These are phyloP conservation scores for Eristalinus sepulchralis DNA, from an alignment of 2,888 invertebrate genomes.

Conservation along the genomic window DNA sequence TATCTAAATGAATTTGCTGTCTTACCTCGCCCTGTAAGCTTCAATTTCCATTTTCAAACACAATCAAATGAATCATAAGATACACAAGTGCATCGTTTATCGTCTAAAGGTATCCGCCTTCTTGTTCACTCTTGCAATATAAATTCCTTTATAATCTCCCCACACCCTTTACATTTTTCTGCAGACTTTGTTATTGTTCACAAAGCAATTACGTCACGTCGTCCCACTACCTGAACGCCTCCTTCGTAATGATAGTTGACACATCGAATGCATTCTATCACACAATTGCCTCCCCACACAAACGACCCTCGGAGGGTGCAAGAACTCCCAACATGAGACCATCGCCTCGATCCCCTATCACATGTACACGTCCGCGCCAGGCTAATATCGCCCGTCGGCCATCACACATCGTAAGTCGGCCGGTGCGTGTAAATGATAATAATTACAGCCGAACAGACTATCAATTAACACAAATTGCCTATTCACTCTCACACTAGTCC, in stretches of 20 bases:
- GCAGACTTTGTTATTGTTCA: not conserved
- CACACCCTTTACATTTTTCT: too few relatives aligned
- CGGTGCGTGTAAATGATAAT: constrained; percentile 64
- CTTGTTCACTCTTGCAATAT: too few relatives aligned
- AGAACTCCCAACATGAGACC: constrained; percentile 5
- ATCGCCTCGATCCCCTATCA: constrained; percentile 42
- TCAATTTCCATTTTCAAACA: too few relatives aligned
- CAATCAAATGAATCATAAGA: too few relatives aligned
- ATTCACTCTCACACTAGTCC: constrained; percentile 23
- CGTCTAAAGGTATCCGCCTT: too few relatives aligned
- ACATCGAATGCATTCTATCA: constrained; percentile 38
- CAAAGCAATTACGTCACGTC: constrained; percentile 46
- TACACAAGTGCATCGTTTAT: too few relatives aligned
- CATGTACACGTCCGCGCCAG: constrained; percentile 30
- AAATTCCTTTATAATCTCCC: too few relatives aligned
- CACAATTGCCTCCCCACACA: too few relatives aligned
- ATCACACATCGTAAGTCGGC: constrained; percentile 23
- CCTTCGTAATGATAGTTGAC: constrained; percentile 39
- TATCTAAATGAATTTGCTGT: too few relatives aligned
- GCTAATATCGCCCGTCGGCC: constrained; percentile 19
- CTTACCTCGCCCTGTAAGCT: too few relatives aligned
- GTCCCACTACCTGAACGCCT: not conserved
- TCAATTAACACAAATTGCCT: constrained; percentile 69
- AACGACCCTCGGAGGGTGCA: not conserved
- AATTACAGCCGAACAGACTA: constrained; percentile 67